phyloP scores from a whole-genome alignment of 2,888 invertebrate genomes.

The Chalcosyrphus nemorum region DNA sequence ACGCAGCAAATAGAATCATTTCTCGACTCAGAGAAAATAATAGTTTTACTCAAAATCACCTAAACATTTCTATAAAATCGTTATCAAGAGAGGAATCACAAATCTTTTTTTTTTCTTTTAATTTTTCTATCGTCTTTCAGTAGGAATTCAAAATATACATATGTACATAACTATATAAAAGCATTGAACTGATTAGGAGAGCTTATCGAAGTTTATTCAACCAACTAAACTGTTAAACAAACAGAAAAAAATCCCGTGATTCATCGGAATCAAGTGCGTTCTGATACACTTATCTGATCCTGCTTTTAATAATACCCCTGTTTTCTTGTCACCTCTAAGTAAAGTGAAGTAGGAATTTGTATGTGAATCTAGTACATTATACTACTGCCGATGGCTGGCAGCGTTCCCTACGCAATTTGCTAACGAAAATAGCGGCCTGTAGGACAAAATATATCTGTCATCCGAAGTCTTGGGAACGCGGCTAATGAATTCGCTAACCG shows the following conservation, averaged over 20 bases:
- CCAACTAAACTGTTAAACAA: not conserved
- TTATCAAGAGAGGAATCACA: not conserved
- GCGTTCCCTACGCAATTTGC: no score
- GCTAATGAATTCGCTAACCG: no score
- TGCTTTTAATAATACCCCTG: no score
- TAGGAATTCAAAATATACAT: not conserved
- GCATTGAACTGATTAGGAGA: conserved; percentile 7
- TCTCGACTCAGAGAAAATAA: not conserved
- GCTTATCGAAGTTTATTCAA: conserved; percentile 17
- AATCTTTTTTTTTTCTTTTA: not conserved
- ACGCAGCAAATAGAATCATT: not conserved
- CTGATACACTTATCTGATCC: not conserved
- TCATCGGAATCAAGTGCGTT: not conserved
- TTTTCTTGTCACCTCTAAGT: no score
- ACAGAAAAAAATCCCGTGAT: not conserved
- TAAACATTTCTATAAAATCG: not conserved
- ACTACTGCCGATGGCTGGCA: no score
- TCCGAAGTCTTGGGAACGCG: no score
- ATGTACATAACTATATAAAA: not conserved
- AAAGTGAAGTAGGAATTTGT: no score
- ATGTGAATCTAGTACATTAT: no score
- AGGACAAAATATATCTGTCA: no score
- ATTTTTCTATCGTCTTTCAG: not conserved
- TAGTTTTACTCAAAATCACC: not conserved
- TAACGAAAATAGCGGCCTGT: no score